Percentiles rank a stretch among this genome's conserved stretches.
These are phyloP conservation scores for Lophotriccus pileatus DNA, from an alignment of 2,797 vertebrate genomes.

Conservation along the genomic window DNA sequence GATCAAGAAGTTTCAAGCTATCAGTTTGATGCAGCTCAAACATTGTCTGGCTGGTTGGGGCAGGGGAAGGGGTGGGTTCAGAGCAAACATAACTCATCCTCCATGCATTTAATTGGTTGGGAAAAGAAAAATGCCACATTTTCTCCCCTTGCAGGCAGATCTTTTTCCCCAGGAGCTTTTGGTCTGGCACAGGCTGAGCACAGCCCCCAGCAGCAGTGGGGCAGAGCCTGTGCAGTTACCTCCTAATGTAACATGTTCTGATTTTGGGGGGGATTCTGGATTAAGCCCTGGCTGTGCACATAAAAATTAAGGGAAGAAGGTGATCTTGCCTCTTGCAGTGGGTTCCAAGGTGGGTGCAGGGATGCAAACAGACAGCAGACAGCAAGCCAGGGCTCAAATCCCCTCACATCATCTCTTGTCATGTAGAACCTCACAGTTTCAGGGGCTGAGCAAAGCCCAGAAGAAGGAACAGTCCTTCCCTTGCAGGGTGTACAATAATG, in stretches of 20 bases:
- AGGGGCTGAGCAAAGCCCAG: not conserved
- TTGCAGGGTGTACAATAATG: rapidly evolving
- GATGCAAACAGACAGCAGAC: not conserved
- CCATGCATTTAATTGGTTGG: not conserved
- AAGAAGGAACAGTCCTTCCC: not conserved
- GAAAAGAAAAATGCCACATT: not conserved
- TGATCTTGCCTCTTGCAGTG: not conserved
- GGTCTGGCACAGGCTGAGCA: rapidly evolving
- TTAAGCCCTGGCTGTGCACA: not conserved
- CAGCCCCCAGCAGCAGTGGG: not conserved
- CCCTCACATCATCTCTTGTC: not conserved
- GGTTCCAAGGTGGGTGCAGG: not conserved
- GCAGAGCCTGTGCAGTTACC: rapidly evolving
- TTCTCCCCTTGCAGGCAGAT: not conserved
- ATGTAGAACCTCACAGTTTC: not conserved
- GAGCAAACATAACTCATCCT: not conserved
- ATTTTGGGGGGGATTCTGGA: not conserved
- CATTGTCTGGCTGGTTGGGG: not conserved
- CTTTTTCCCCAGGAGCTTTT: not conserved
- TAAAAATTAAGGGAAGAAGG: not conserved
- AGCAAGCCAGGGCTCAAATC: not conserved
- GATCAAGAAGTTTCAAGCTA: not conserved
- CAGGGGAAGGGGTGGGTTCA: not conserved
- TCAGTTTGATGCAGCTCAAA: not conserved
- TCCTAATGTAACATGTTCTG: not conserved